These are phyloP conservation scores for Pseudanteris insignis DNA, from an alignment of 2,888 invertebrate genomes.

Conservation along the genomic window DNA sequence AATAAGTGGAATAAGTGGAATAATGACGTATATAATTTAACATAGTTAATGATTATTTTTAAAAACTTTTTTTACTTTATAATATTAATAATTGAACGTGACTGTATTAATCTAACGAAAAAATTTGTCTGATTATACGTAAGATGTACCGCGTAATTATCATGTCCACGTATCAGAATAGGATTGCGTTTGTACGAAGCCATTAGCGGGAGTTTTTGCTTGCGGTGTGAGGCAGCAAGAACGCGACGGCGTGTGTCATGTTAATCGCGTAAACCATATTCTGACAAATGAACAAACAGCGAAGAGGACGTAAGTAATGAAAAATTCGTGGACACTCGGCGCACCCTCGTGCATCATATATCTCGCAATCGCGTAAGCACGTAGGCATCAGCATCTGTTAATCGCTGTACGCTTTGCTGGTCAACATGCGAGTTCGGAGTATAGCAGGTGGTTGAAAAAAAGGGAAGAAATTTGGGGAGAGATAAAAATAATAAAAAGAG, in stretches of 20 bases:
- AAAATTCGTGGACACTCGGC: slow-evolving; percentile 23
- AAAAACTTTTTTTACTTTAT: too few species aligned
- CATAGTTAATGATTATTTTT: too few species aligned
- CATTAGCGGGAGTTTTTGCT: too few species aligned
- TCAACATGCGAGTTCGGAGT: slow-evolving; percentile 28
- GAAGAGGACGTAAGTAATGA: slow-evolving; percentile 27
- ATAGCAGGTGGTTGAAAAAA: slow-evolving; percentile 13
- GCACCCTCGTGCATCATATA: slow-evolving; percentile 24
- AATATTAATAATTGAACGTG: too few species aligned
- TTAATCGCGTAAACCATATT: slow-evolving; percentile 21
- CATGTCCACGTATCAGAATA: too few species aligned
- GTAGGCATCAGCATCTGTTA: slow-evolving; percentile 42
- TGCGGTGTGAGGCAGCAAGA: too few species aligned
- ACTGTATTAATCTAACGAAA: too few species aligned
- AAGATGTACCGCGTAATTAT: too few species aligned
- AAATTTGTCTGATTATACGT: too few species aligned
- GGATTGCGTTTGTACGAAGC: too few species aligned
- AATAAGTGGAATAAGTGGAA: too few species aligned
- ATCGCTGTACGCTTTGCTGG: slow-evolving; percentile 41
- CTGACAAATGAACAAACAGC: slow-evolving; percentile 40
- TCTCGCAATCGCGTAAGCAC: slow-evolving; percentile 38
- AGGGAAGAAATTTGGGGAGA: slow-evolving; percentile 1
- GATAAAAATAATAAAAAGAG: neutral
- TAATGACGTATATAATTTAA: too few species aligned
- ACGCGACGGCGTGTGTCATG: neutral